These are phyloP conservation scores for Deilephila porcellus DNA, from an alignment of 2,888 invertebrate genomes.

Conservation along the genomic window DNA sequence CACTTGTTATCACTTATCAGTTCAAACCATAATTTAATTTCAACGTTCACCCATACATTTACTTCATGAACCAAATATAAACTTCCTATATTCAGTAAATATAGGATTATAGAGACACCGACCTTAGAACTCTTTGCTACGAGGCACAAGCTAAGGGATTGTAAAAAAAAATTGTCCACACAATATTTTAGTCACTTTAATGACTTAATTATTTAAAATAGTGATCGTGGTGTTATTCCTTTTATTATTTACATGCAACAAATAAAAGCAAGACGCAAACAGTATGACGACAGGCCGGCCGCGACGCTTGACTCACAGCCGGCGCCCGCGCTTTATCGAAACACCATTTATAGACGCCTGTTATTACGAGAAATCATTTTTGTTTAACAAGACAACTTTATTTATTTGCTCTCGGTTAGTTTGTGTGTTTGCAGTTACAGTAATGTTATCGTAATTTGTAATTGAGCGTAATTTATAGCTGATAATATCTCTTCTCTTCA, in stretches of 20 bases:
- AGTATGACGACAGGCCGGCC: slow-evolving; percentile 49
- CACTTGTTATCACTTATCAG: neutral
- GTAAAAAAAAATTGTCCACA: no score
- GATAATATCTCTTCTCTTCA: neutral
- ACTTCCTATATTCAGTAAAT: no score
- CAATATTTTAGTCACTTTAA: neutral
- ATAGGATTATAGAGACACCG: no score
- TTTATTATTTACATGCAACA: slow-evolving; percentile 31
- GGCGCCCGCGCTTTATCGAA: slow-evolving; percentile 55
- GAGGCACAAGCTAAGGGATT: no score
- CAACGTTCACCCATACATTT: neutral
- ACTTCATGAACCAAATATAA: neutral
- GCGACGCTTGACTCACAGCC: slow-evolving; percentile 61
- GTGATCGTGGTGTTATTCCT: neutral
- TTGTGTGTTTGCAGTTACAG: neutral
- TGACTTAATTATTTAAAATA: neutral
- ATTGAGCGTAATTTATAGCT: neutral
- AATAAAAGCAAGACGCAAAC: slow-evolving; percentile 42
- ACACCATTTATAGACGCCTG: slow-evolving; percentile 61
- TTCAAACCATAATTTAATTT: neutral
- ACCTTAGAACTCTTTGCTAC: no score
- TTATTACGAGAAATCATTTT: slow-evolving; percentile 21
- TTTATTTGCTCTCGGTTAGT: neutral
- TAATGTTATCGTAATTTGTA: slow-evolving; percentile 13
- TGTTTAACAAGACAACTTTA: slow-evolving; percentile 9